Evolutionary conservation across 2,113 vertebrate species (phyloP).

Genomic region (Pseudorasbora parva): DNA sequence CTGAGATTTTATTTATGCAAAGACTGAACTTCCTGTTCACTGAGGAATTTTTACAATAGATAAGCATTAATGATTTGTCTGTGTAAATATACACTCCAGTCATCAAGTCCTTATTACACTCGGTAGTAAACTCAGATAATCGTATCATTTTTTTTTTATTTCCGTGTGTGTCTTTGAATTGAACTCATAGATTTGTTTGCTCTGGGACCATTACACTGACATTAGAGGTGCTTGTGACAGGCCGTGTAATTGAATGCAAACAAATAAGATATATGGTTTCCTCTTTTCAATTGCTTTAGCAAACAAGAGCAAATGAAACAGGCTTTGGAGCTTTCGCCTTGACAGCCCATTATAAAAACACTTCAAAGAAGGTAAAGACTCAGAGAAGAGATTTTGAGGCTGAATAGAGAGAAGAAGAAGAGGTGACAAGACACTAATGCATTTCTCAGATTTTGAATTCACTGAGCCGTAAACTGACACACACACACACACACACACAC

Average conservation of each 20-base stretch:
- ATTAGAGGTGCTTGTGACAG: not conserved
- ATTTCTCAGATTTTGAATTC: constrained; percentile 34
- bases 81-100: constrained; percentile 7
- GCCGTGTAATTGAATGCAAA: constrained; percentile 13
- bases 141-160: not conserved
- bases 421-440: constrained; percentile 51
- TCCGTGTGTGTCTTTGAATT: not conserved
- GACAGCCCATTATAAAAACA: not conserved
- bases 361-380: constrained; percentile 1
- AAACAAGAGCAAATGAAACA: constrained; percentile 17
- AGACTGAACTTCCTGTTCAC: constrained; percentile 5
- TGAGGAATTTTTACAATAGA: not conserved
- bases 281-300: constrained; percentile 1
- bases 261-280: constrained; percentile 22
- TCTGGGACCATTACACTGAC: not conserved
- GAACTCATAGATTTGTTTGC: constrained; percentile 17
- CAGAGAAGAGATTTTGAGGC: constrained; percentile 39
- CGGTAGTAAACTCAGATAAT: constrained; percentile 2
- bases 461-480: constrained; percentile 28
- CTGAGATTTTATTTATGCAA: not conserved
- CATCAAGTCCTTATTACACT: constrained; percentile 7
- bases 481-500: too few species aligned
- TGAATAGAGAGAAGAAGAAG: not conserved
- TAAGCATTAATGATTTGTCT: constrained; percentile 26
- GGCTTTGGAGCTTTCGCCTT: not conserved